Percentiles rank a stretch among this genome's conserved stretches.
phyloP scores from a whole-genome alignment of 2,888 invertebrate species.

The Aleiodes alternator region DNA sequence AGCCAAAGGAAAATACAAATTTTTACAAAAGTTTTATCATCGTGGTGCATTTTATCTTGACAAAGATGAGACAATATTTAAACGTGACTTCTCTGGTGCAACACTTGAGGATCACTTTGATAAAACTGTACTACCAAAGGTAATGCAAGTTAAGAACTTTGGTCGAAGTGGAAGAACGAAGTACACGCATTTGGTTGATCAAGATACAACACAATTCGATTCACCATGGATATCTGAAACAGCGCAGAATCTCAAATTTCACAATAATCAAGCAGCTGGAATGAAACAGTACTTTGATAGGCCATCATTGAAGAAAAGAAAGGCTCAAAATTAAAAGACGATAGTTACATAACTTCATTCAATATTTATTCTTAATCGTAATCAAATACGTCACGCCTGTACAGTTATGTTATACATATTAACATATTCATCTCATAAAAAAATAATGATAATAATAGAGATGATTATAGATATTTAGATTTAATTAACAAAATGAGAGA shows the following conservation, averaged over 20 bases:
- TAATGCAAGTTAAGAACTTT: conserved; percentile 99
- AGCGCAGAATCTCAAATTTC: conserved; percentile 90
- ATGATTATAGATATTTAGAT: too few relatives aligned
- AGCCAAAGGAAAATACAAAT: conserved; percentile 98
- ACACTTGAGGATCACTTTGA: conserved; percentile 99
- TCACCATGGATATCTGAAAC: conserved; percentile 98
- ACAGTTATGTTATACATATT: not conserved
- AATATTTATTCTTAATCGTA: not conserved
- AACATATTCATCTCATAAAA: not conserved
- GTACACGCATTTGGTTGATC: conserved; percentile 99
- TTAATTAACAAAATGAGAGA: conserved; percentile 4
- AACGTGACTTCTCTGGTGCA: conserved; percentile 95
- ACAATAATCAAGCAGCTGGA: conserved; percentile 92
- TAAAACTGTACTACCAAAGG: conserved; percentile 98
- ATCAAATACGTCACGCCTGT: not conserved
- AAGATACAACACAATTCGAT: conserved; percentile 98
- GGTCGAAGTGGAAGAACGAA: conserved; percentile 99
- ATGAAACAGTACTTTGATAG: conserved; percentile 94
- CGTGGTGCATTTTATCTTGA: conserved; percentile 99
- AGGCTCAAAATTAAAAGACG: conserved; percentile 39
- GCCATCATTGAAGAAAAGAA: conserved; percentile 83
- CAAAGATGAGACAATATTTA: conserved; percentile 92
- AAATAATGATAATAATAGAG: too few relatives aligned
- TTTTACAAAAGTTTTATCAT: conserved; percentile 99
- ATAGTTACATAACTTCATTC: conserved; percentile 5